A percentile compares a stretch with the other conserved stretches of the same genome.
These are phyloP conservation scores for Conus ventricosus DNA, from an alignment of 1,140 invertebrate genomes.

Conservation along the genomic window DNA sequence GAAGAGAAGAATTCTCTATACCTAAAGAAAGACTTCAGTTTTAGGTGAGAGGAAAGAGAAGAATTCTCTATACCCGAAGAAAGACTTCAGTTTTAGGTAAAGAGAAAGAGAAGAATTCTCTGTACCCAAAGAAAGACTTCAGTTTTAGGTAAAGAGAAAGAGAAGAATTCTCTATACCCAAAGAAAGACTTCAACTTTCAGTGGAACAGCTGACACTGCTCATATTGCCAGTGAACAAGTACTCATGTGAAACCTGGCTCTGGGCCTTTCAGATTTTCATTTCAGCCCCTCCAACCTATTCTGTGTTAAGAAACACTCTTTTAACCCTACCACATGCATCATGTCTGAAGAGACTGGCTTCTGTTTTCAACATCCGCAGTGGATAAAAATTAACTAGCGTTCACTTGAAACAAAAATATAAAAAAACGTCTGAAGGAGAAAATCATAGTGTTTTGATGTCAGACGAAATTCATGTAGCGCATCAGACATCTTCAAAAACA, in stretches of 20 bases:
- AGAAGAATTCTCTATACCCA: no score
- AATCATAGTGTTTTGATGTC: not conserved
- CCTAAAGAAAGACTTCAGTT: no score
- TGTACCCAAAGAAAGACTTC: no score
- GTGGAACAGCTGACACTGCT: slow-evolving; percentile 2
- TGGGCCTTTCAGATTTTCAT: slow-evolving; percentile 1
- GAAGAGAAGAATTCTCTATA: no score
- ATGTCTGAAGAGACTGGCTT: slow-evolving; percentile 2
- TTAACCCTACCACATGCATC: not conserved
- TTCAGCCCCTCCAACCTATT: not conserved
- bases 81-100: no score
- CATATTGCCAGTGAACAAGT: not conserved
- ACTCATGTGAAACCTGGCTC: not conserved
- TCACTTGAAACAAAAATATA: not conserved
- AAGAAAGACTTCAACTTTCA: not conserved
- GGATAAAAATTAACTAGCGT: not conserved
- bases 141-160: no score
- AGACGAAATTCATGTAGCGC: slow-evolving; percentile 1
- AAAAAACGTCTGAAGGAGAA: not conserved
- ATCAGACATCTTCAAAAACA: not conserved
- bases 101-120: no score
- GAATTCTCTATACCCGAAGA: no score
- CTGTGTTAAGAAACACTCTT: not conserved
- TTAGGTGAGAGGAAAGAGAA: no score
- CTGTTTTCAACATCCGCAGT: not conserved